Percentiles rank a stretch among this genome's conserved stretches.
Evolutionary conservation across 1,140 invertebrate genomes (phyloP).

Genomic region (Lordiphosa mommai): DNA sequence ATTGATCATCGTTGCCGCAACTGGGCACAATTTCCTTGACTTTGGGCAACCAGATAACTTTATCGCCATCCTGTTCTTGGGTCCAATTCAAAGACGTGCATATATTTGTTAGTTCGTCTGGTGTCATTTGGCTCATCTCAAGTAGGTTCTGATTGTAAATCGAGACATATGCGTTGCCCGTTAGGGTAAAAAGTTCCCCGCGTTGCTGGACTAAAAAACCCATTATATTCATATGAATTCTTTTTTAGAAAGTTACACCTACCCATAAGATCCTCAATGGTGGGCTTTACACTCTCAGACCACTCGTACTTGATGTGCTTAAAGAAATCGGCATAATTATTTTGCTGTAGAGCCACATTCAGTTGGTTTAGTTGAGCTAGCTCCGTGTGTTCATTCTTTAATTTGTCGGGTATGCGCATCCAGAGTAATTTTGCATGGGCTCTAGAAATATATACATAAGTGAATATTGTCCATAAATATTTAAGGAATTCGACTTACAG

Average conservation of each 20-base stretch:
- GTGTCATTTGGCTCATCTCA: slow-evolving; percentile 43
- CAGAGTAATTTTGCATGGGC: slow-evolving; percentile 55
- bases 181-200: slow-evolving; percentile 50
- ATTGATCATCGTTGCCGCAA: slow-evolving; percentile 52
- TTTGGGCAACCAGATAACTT: slow-evolving; percentile 45
- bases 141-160: slow-evolving; percentile 58
- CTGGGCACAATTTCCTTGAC: slow-evolving; percentile 26
- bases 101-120: slow-evolving; percentile 36
- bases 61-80: slow-evolving; percentile 51
- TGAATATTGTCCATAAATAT: background rate
- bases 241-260: background rate
- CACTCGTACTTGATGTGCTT: slow-evolving; percentile 57
- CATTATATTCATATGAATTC: too few species aligned
- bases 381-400: slow-evolving; percentile 54
- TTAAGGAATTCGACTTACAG: slow-evolving; percentile 27
- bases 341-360: slow-evolving; percentile 54
- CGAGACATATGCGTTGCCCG: slow-evolving; percentile 54
- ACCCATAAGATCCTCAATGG: slow-evolving; percentile 50
- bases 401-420: slow-evolving; percentile 54
- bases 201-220: slow-evolving; percentile 33
- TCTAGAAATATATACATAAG: slow-evolving; percentile 9
- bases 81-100: slow-evolving; percentile 40
- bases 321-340: slow-evolving; percentile 59
- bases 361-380: slow-evolving; percentile 46
- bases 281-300: slow-evolving; percentile 45